phyloP scores from a whole-genome alignment of 2,113 vertebrate genomes.

The Galbula dea region DNA sequence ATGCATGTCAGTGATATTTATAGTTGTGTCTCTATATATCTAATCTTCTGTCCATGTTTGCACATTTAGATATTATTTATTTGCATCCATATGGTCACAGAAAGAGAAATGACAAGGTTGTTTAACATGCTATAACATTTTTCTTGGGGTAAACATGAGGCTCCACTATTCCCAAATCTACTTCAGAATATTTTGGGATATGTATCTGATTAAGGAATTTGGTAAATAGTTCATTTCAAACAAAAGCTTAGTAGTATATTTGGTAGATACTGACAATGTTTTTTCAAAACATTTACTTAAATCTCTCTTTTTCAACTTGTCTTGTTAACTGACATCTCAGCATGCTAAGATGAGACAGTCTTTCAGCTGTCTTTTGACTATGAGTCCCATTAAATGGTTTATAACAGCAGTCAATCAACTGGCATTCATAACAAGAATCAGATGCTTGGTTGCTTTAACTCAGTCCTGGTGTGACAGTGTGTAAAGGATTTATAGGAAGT shows the following conservation, averaged over 20 bases:
- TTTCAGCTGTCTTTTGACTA: neutral
- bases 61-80: neutral
- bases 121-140: neutral
- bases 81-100: neutral
- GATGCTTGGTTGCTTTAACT: constrained; percentile 14
- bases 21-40: neutral
- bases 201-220: neutral
- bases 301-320: neutral
- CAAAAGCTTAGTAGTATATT: neutral
- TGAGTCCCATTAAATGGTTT: neutral
- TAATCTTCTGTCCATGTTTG: neutral
- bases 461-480: neutral
- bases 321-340: neutral
- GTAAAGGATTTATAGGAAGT: neutral
- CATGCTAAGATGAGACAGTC: neutral
- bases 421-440: neutral
- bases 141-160: neutral
- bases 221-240: neutral
- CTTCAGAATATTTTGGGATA: neutral
- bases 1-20: neutral
- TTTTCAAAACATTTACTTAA: neutral
- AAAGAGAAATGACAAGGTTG: neutral
- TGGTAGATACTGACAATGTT: neutral
- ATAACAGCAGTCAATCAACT: constrained; percentile 28
- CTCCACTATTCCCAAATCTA: neutral